Base-by-base conservation (phyloP, 2,797 vertebrate genomes). In the Syndactyla subalaris region DNA sequence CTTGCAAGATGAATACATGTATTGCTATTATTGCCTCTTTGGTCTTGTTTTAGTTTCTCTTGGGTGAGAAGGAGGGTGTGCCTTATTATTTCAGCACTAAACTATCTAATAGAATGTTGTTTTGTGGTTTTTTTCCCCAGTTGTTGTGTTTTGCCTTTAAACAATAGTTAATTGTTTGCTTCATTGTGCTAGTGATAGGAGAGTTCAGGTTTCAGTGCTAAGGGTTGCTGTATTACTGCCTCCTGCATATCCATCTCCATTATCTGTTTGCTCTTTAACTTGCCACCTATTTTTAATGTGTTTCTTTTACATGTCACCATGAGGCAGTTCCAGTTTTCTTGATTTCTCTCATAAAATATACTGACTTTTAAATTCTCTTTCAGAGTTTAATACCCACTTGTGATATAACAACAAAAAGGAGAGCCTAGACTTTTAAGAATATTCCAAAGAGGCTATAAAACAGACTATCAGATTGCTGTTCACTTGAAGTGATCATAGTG, bases 401-500 rank as follows among this genome's bases (percentile, higher is more conserved):
- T 66, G 48, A 78, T 76, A 27, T 4, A 66, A 29, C 45, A 67
- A 59, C 29, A 59, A 67, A 74, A 58, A 84, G 70, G n/a, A 59
- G 43, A 78, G 12, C 18, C 23, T 73, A 52, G 59, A 30, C 39
- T 79, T 76, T 48, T 55, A 93, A 76, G 74, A 66, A 14, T 87
- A 41, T 82, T 92, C 39, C 23, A 45, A 48, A 72, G 66, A 65
- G 22, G 22, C 49, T 85, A 7, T 84, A 70, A 87, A 92, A 32
- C 58, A 82, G 51, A 66, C 39, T 34, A 18, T 76, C 63, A 74
- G 55, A 77, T 93, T 84, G 49, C 39, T 66, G 63, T 71, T 89
- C 58, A 59, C 49, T 85, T 88, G 81, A 94, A 85, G 70, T 67
- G n/a, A 91, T 94, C 36, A 26, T 7, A 92, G 68, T 68, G 81